These are phyloP conservation scores for Panurus biarmicus DNA, from an alignment of 2,113 vertebrate species.

Conservation along the genomic window DNA sequence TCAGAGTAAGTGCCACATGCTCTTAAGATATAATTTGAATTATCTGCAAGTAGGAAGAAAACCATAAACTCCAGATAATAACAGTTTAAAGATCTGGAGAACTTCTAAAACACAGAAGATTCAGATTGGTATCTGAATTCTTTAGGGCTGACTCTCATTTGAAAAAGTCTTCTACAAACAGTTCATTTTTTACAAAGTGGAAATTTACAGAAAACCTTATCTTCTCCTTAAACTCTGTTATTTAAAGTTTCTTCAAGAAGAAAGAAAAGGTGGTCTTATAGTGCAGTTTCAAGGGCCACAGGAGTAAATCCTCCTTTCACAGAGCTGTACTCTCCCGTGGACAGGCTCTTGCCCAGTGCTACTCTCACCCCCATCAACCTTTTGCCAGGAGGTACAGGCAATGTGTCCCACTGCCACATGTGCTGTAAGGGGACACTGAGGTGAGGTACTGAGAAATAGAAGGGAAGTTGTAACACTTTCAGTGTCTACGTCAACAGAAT, in stretches of 20 bases:
- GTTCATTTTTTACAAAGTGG: neutral
- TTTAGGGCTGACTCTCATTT: neutral
- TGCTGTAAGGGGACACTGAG: neutral
- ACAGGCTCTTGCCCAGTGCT: neutral
- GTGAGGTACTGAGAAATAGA: neutral
- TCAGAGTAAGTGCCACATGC: neutral
- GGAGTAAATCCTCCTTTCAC: neutral
- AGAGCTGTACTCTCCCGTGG: neutral
- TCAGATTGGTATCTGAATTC: neutral
- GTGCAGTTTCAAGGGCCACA: neutral
- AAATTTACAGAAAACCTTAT: neutral
- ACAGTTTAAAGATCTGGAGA: neutral
- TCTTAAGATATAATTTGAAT: neutral
- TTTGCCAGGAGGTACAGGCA: neutral
- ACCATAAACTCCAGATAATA: neutral
- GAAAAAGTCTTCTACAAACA: neutral
- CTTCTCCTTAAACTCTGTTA: neutral
- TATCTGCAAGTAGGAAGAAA: neutral
- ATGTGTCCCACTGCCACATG: neutral
- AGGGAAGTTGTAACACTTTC: neutral
- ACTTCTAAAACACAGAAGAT: neutral
- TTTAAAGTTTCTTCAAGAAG: neutral
- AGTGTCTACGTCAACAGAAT: neutral
- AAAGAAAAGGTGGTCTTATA: neutral
- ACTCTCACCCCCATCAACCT: neutral